These are phyloP conservation scores for Candoia aspera DNA, from an alignment of 2,113 vertebrate species.

Conservation along the genomic window DNA sequence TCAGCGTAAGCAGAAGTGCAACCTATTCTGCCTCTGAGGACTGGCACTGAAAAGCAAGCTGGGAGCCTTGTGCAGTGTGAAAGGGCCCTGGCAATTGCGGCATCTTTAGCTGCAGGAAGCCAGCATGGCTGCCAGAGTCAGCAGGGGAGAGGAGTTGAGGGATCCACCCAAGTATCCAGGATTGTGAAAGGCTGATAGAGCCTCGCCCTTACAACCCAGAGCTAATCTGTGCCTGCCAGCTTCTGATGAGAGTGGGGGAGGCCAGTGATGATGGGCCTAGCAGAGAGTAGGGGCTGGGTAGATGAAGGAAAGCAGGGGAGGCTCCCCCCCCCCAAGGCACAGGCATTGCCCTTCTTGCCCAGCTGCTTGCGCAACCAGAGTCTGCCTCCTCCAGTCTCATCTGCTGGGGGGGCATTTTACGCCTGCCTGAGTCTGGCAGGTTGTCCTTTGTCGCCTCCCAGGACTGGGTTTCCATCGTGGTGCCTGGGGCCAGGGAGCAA, in stretches of 20 bases:
- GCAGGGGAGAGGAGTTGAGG: accelerated
- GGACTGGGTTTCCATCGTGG: background rate
- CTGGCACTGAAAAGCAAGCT: background rate
- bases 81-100: background rate
- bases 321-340: background rate
- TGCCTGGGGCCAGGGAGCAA: too few relatives aligned
- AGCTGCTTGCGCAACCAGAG: background rate
- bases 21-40: background rate
- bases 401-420: background rate
- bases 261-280: background rate
- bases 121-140: background rate
- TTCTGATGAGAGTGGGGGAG: background rate
- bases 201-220: background rate
- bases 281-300: background rate
- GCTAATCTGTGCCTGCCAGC: constrained; percentile 16
- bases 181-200: constrained; percentile 43
- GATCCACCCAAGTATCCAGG: background rate
- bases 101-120: background rate
- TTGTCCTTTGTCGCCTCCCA: background rate
- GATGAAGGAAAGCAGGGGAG: background rate
- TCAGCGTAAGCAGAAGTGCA: background rate
- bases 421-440: background rate
- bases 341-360: background rate
- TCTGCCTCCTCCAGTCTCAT: background rate
- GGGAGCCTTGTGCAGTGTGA: background rate